Base-by-base conservation (phyloP, 2,113 vertebrate species). In the Leptosomus discolor region DNA sequence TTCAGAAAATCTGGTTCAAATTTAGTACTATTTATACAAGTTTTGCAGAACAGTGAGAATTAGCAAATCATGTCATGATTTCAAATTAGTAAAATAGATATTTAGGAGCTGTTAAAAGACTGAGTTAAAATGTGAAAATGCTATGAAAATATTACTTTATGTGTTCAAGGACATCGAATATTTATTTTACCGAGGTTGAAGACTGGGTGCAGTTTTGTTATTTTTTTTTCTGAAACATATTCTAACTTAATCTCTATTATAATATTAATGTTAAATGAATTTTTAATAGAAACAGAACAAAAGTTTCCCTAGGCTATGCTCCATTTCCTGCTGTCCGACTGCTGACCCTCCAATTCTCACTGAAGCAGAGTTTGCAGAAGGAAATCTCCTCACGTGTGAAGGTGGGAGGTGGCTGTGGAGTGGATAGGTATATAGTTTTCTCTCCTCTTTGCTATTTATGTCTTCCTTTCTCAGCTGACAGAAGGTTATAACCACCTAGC, bases 1-100 rank as follows among this genome's bases (percentile, higher is more conserved):
- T 94, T 98, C 93, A 95, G 68, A 97, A 97, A 98, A 96, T 95
- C 91, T 97, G 92, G 76, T 97, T 98, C 95, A 97, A 97, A 97
- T 98, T 97, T 97, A 97, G 69, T 85, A 82, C 78, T 97, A 93
- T 93, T 97, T 97, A 96, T 88, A 85, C 81, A 97, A 85, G 48
- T 97, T 97, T 96, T 96, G 82, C 86, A 88, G 95, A 97, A 88
- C n/a, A 92, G 79, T 94, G 98, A 97, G 92, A 98, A 97, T 97
- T 97, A 97, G 69, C 71, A 97, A 98, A 97, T 96, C 93, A 84
- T 95, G 64, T 91, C 71, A 85, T 94, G 91, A 93, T 96, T 97
- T 97, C 90, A 97, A 98, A 98, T 97, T 97, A 98, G 36, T 73
- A 85, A 93, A 97, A 96, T 24, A 93, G 95, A 93, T 97, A 97